Evolutionary conservation across 2,888 invertebrate genomes (phyloP).

Genomic region (Ichneumon xanthorius): DNA sequence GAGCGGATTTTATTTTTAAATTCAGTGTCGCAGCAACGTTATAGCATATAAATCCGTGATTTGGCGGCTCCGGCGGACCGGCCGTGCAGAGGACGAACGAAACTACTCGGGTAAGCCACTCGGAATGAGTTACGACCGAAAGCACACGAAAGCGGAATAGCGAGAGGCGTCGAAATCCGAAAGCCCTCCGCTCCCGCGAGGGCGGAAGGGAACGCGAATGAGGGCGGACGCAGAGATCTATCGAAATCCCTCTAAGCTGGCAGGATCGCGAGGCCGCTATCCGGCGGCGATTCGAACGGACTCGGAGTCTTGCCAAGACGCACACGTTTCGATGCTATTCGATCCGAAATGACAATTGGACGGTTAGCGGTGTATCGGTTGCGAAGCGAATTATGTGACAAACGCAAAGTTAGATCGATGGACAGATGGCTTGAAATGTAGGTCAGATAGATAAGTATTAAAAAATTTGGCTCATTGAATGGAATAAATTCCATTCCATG

Average conservation of each 20-base stretch:
- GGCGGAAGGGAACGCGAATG: constrained; percentile 2
- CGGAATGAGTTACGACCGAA: constrained; percentile 44
- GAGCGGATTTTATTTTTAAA: not conserved
- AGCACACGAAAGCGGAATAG: constrained; percentile 14
- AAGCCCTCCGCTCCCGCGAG: constrained; percentile 1
- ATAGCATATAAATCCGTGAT: constrained; percentile 50
- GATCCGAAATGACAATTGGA: not conserved
- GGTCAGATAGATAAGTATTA: not conserved
- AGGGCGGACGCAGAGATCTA: constrained; percentile 36
- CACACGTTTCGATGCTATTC: not conserved
- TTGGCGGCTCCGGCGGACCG: constrained; percentile 10
- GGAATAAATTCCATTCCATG: not conserved
- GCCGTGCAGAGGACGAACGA: constrained; percentile 40
- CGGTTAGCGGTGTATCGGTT: not conserved
- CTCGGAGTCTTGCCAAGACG: not conserved
- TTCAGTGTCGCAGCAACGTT: not conserved
- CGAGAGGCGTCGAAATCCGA: constrained; percentile 14
- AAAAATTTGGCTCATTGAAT: not conserved
- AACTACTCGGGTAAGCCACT: constrained; percentile 60
- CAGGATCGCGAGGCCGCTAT: constrained; percentile 1
- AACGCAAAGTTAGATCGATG: not conserved
- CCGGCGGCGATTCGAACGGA: constrained; percentile 19
- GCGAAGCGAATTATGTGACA: not conserved
- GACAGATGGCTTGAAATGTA: not conserved
- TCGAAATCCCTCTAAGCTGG: constrained; percentile 50